These are phyloP conservation scores for Planiliza haematocheilus DNA, from an alignment of 2,113 vertebrate species.

Conservation along the genomic window DNA sequence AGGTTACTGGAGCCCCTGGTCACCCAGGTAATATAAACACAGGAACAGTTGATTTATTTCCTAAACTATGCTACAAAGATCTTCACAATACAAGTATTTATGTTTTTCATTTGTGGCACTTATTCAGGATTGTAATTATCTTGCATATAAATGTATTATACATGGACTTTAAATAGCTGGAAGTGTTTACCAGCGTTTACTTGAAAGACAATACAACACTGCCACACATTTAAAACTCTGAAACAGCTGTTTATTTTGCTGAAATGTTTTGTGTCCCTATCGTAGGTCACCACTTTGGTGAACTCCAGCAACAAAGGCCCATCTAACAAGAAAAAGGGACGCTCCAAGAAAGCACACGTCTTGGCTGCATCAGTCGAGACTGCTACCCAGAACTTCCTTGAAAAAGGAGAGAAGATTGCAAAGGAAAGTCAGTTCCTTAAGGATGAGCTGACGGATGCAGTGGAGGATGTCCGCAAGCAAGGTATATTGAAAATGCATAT, in stretches of 20 bases:
- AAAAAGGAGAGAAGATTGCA: constrained; percentile 98
- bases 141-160: too few species aligned
- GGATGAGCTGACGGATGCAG: constrained; percentile 95
- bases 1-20: constrained; percentile 96
- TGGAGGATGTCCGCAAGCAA: constrained; percentile 99
- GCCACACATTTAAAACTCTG: neutral
- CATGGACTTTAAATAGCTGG: too few species aligned
- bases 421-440: constrained; percentile 99
- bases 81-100: neutral
- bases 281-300: constrained; percentile 96
- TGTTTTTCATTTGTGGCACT: neutral
- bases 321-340: constrained; percentile 98
- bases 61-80: too few species aligned
- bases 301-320: constrained; percentile 98
- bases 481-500: constrained; percentile 81
- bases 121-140: too few species aligned
- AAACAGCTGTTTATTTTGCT: constrained; percentile 1
- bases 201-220: neutral
- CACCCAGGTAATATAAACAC: constrained; percentile 89
- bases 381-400: constrained; percentile 97
- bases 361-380: constrained; percentile 97
- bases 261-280: constrained; percentile 7
- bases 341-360: constrained; percentile 99
- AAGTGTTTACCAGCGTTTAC: too few species aligned
- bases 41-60: too few species aligned